These are phyloP conservation scores for Eulemur albifrons DNA, from an alignment of 2,797 vertebrate species.

Conservation along the genomic window DNA sequence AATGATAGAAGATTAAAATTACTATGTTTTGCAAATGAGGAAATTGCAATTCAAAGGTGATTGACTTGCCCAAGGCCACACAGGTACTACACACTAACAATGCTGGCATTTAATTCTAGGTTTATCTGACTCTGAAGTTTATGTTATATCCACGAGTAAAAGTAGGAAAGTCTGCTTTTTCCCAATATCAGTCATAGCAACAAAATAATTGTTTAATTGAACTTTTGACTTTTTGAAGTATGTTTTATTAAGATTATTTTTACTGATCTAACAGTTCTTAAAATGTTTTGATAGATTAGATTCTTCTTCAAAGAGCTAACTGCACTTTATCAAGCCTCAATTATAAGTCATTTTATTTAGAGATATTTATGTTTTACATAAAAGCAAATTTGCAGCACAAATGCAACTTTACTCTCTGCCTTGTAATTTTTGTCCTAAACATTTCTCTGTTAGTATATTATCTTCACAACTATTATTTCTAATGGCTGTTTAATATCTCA, in stretches of 20 bases:
- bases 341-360: background rate
- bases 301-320: conserved; percentile 16
- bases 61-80: background rate
- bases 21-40: background rate
- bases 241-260: background rate
- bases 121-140: conserved; percentile 24
- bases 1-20: conserved; percentile 9
- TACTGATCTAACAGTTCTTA: background rate
- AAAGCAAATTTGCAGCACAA: conserved; percentile 7
- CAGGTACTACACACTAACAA: background rate
- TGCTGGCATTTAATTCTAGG: background rate
- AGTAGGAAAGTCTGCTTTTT: background rate
- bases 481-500: background rate
- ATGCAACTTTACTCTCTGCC: background rate
- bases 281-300: background rate
- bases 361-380: background rate
- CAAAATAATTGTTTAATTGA: background rate
- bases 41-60: conserved; percentile 19
- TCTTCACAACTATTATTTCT: background rate
- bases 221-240: background rate
- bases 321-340: background rate
- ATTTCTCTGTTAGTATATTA: background rate
- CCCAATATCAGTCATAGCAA: background rate
- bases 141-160: background rate
- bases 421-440: conserved; percentile 17